A percentile compares a stretch with the other conserved stretches of the same genome.
Conservation (phyloP, 1,140 invertebrate species). For the Ephestia elutella region DNA sequence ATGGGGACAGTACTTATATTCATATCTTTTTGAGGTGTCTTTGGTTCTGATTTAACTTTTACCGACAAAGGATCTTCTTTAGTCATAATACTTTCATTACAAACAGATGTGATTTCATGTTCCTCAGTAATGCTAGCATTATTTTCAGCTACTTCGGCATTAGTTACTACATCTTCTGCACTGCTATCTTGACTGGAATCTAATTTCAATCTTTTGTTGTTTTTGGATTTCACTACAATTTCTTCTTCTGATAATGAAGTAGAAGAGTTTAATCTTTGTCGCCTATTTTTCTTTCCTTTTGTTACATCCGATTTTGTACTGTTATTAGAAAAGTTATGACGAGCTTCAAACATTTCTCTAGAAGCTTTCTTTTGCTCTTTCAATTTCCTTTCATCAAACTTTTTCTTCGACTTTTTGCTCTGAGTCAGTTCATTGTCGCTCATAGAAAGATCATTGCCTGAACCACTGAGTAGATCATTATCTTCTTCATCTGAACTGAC, state of each 20-base stretch:
- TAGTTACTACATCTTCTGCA: background rate
- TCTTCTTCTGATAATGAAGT: constrained; percentile 43
- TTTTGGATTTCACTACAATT: constrained; percentile 29
- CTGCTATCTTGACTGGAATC: constrained; percentile 40
- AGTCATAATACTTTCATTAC: constrained; percentile 27
- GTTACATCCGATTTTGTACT: constrained; percentile 36
- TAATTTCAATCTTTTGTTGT: constrained; percentile 43
- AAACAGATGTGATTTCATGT: constrained; percentile 44
- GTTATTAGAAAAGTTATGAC: constrained; percentile 54
- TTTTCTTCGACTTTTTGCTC: constrained; percentile 60
- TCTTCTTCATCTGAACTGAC: constrained; percentile 65
- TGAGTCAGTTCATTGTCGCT: constrained; percentile 64
- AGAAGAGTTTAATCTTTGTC: constrained; percentile 30
- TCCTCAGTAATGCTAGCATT: constrained; percentile 39
- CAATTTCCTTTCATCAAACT: constrained; percentile 53
- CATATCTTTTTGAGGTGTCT: constrained; percentile 37
- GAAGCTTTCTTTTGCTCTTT: constrained; percentile 66
- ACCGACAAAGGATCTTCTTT: constrained; percentile 37
- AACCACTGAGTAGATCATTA: constrained; percentile 56
- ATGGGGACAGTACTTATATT: constrained; percentile 37
- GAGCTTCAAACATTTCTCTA: constrained; percentile 61
- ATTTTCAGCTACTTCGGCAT: constrained; percentile 16
- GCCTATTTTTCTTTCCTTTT: constrained; percentile 33
- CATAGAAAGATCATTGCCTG: constrained; percentile 61
- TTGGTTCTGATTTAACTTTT: constrained; percentile 43